A percentile compares a stretch with the other conserved stretches of the same genome.
These are phyloP conservation scores for Drosophila austrosaltans DNA, from an alignment of 2,888 invertebrate genomes.

Conservation along the genomic window DNA sequence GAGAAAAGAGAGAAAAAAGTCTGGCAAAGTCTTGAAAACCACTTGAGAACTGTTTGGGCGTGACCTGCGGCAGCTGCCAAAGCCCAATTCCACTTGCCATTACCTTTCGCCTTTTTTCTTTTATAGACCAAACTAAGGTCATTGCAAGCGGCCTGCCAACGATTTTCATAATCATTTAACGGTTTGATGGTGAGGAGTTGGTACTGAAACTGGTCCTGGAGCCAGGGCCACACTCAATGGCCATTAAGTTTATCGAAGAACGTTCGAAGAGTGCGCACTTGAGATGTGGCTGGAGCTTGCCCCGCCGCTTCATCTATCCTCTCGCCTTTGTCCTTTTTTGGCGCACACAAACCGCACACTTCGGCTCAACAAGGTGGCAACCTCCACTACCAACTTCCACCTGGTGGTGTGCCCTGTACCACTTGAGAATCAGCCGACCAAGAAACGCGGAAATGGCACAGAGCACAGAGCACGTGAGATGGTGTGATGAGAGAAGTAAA, in stretches of 20 bases:
- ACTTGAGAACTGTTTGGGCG: conserved; percentile 67
- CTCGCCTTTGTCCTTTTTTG: conserved; percentile 50
- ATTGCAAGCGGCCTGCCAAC: conserved; percentile 62
- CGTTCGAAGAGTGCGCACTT: conserved; percentile 63
- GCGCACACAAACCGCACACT: conserved; percentile 63
- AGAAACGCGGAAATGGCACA: conserved; percentile 65
- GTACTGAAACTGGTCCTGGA: conserved; percentile 5
- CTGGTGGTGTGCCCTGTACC: conserved; percentile 52
- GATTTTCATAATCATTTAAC: conserved; percentile 75
- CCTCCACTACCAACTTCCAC: conserved; percentile 46
- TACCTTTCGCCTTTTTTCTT: conserved; percentile 5
- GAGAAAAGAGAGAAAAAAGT: not conserved
- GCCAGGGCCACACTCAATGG: conserved; percentile 60
- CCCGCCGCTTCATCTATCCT: not conserved
- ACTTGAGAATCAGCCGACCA: conserved; percentile 64
- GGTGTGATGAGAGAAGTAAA: not conserved
- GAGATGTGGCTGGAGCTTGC: conserved; percentile 42
- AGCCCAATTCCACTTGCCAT: conserved; percentile 33
- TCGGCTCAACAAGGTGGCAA: conserved; percentile 66
- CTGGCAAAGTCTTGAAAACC: conserved; percentile 36
- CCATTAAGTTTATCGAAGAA: conserved; percentile 78
- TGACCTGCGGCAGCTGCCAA: conserved; percentile 62
- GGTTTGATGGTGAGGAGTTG: conserved; percentile 39
- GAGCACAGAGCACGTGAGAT: conserved; percentile 23
- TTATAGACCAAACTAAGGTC: conserved; percentile 47